Base-by-base conservation (phyloP, 1,140 invertebrate species). In the Nasonia giraulti region DNA sequence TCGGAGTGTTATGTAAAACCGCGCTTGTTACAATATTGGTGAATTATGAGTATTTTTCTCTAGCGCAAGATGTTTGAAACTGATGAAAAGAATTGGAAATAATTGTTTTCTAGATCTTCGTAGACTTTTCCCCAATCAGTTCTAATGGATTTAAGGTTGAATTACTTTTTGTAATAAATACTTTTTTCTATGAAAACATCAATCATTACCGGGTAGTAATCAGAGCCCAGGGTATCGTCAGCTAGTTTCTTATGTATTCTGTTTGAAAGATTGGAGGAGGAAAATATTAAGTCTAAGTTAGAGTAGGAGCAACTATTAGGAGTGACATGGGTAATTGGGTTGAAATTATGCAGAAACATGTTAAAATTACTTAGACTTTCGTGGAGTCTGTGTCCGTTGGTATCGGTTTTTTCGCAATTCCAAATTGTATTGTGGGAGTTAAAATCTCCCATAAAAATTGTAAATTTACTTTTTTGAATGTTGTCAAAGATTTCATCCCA, bases 171-270 rank as follows among this genome's bases (percentile, higher is more conserved):
- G n/a, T 68, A 14, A 14, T 68, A 68, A n/a, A 68, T 68, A n/a
- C 62, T 68, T 23, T 40, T 74, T 74, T 40, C 73, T 74, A 40
- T 74, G 37, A 37, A n/a, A 11, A 40, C 11, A 74, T 74, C 20
- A 11, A 74, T 37, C 3, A 40, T 81, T 33, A 91, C 90, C 14
- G 89, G 91, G 27, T 86, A 89, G 71, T 91, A 89, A 71, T 90
- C 89, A 81, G 88, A 90, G 33, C 87, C 87, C 86, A 88, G 87
- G 37, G 87, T 80, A 68, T 90, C 33, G 33, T 37, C 33, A 37
- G 88, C 47, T 8, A 87, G 85, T 66, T 88, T 83, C 88, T 88
- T 90, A 84, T 87, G 86, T 74, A 89, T 84, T 79, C 88, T 86
- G 74, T 86, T 69, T 71, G 74, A 66, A 75, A 89, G 85, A 84